phyloP scores from a whole-genome alignment of 2,888 invertebrate species.

The Gymnosoma rotundatum region DNA sequence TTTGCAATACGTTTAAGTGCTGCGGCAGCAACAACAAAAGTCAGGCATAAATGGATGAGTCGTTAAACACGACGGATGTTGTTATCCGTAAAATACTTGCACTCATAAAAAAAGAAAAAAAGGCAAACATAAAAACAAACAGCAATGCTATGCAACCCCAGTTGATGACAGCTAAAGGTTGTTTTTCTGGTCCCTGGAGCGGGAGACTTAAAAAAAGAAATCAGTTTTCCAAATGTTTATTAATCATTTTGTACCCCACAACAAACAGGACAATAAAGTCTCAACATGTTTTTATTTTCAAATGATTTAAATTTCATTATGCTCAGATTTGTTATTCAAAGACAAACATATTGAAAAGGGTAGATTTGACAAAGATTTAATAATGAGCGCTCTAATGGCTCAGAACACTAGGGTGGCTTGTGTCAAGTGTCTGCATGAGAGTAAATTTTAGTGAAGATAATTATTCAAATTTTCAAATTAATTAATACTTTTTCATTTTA shows the following conservation, averaged over 20 bases:
- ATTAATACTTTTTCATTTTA: conserved; percentile 39
- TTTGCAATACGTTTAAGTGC: conserved; percentile 59
- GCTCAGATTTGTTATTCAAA: conserved; percentile 72
- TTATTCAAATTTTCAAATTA: conserved; percentile 66
- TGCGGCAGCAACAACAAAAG: conserved; percentile 28
- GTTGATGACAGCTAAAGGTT: conserved; percentile 38
- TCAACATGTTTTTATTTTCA: conserved; percentile 32
- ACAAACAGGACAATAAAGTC: conserved; percentile 39
- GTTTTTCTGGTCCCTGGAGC: background rate
- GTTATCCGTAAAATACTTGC: conserved; percentile 66
- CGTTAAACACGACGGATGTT: conserved; percentile 71
- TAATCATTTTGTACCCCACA: conserved; percentile 58
- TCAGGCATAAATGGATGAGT: conserved; percentile 64
- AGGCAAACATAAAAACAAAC: background rate
- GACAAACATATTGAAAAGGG: conserved; percentile 21
- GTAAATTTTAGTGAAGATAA: conserved; percentile 16
- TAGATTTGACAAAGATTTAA: conserved; percentile 34
- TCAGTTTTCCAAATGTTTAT: conserved; percentile 54
- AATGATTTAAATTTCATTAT: conserved; percentile 79
- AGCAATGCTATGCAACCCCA: conserved; percentile 37
- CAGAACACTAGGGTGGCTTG: conserved; percentile 30
- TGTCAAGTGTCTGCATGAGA: conserved; percentile 37
- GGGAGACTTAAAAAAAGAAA: conserved; percentile 39
- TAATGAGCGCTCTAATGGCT: conserved; percentile 26
- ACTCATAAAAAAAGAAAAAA: conserved; percentile 17